These are phyloP conservation scores for Zaprionus davidi DNA, from an alignment of 1,140 invertebrate genomes.

Conservation along the genomic window DNA sequence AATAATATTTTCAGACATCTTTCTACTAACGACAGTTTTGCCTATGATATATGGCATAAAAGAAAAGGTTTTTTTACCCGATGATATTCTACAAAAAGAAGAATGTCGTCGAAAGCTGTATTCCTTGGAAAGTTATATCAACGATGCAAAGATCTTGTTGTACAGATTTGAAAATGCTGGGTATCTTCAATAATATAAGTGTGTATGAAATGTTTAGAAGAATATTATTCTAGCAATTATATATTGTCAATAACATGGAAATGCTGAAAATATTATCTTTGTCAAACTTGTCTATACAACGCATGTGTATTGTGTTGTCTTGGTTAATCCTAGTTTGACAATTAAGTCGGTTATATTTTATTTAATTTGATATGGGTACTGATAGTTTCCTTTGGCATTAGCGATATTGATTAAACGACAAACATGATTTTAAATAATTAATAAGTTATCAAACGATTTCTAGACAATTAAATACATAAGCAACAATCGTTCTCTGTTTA, in stretches of 20 bases:
- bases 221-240: not conserved
- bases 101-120: constrained; percentile 31
- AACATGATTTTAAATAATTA: not conserved
- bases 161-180: constrained; percentile 45
- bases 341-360: not conserved
- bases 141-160: constrained; percentile 40
- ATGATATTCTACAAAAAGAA: constrained; percentile 16
- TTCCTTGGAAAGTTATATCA: constrained; percentile 18
- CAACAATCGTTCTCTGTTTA: not conserved
- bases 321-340: not conserved
- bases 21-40: constrained; percentile 47
- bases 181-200: constrained; percentile 24
- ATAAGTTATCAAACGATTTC: not conserved
- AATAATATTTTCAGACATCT: constrained; percentile 47
- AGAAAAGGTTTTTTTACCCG: constrained; percentile 7
- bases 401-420: not conserved
- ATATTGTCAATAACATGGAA: not conserved
- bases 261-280: too few species aligned
- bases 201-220: not conserved
- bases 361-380: not conserved
- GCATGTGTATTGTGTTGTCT: not conserved
- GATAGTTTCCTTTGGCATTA: not conserved
- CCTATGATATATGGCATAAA: constrained; percentile 47
- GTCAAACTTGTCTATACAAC: not conserved
- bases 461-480: not conserved